These are phyloP conservation scores for Drosophila nasuta DNA, from an alignment of 1,140 invertebrate genomes.

Conservation along the genomic window DNA sequence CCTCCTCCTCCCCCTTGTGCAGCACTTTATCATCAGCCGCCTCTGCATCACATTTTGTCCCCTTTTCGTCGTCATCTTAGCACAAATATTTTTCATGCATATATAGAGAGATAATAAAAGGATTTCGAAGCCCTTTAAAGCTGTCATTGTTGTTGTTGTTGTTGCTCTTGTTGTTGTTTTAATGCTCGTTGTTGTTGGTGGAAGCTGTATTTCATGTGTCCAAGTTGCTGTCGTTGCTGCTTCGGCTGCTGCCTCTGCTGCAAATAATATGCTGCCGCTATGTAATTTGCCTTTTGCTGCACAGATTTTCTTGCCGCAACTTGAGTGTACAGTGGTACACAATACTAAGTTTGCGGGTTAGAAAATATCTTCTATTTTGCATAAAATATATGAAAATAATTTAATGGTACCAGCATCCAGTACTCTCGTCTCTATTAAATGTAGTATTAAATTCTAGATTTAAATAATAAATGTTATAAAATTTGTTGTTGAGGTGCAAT, in stretches of 20 bases:
- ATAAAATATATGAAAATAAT: not conserved
- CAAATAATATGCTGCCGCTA: conserved; percentile 68
- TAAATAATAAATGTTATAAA: too few relatives aligned
- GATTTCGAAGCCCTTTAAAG: conserved; percentile 49
- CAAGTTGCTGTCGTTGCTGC: conserved; percentile 31
- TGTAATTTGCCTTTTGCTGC: conserved; percentile 69
- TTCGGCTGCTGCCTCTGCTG: conserved; percentile 43
- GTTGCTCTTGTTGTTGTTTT: conserved; percentile 28
- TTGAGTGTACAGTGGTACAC: conserved; percentile 20
- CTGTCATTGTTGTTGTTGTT: conserved; percentile 12
- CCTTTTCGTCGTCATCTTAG: not conserved
- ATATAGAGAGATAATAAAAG: conserved; percentile 61
- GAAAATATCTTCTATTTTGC: too few relatives aligned
- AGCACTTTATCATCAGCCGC: too few relatives aligned
- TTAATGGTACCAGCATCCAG: too few relatives aligned
- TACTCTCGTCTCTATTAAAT: too few relatives aligned
- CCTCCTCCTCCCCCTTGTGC: not conserved
- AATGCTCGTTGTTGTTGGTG: conserved; percentile 19
- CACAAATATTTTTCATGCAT: conserved; percentile 38
- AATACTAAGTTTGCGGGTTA: not conserved
- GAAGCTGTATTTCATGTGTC: conserved; percentile 55
- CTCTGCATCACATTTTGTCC: not conserved
- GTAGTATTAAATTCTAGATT: too few relatives aligned
- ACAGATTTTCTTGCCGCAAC: conserved; percentile 53
- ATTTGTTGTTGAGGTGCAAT: too few relatives aligned